A percentile compares a stretch with the other conserved stretches of the same genome.
Conservation (phyloP, 2,113 vertebrate genomes). For the Mormyrus iriodes region DNA sequence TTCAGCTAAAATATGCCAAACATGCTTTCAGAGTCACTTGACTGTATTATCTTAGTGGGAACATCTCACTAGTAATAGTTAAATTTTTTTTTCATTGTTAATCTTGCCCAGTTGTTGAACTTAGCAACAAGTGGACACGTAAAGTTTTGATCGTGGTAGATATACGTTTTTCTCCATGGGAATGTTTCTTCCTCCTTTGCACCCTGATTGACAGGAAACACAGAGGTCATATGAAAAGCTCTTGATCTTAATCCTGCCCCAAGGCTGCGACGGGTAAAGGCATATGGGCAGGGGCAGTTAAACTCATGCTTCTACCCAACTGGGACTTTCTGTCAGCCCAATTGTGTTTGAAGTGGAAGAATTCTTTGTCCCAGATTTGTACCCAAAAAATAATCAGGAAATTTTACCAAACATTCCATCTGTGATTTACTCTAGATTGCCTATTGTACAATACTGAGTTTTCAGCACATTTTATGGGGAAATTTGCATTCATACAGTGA, state of each 20-base stretch:
- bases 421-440: not conserved
- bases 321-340: constrained; percentile 27
- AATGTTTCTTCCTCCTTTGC: not conserved
- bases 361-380: not conserved
- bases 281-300: constrained; percentile 22
- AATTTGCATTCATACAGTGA: not conserved
- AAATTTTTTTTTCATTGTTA: not conserved
- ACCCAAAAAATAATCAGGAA: not conserved
- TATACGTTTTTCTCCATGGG: constrained; percentile 17
- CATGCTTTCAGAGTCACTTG: not conserved
- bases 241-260: constrained; percentile 54
- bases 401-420: not conserved
- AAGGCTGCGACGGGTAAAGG: constrained; percentile 47
- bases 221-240: constrained; percentile 27
- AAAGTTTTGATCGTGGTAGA: constrained; percentile 23
- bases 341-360: constrained; percentile 23
- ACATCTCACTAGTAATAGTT: constrained; percentile 11
- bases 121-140: not conserved
- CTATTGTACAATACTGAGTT: not conserved
- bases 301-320: constrained; percentile 41
- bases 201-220: constrained; percentile 32
- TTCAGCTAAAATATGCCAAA: not conserved
- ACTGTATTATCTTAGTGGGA: not conserved
- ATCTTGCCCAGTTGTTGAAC: not conserved
- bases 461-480: not conserved